phyloP scores from a whole-genome alignment of 2,113 vertebrate genomes.

The Chloropsis hardwickii region DNA sequence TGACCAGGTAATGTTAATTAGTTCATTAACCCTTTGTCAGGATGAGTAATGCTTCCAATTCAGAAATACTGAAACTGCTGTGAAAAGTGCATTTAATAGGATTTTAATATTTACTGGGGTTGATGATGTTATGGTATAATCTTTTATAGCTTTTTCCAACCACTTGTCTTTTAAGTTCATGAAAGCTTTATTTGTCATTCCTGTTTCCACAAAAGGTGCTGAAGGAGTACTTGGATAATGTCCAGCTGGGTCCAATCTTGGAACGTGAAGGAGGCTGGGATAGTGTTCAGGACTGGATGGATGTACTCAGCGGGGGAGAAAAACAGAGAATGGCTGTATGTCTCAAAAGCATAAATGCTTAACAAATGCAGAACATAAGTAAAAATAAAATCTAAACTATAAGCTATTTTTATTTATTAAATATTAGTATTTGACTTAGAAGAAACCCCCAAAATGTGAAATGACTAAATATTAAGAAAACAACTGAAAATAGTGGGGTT shows the following conservation, averaged over 20 bases:
- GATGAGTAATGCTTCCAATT: not conserved
- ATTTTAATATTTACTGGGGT: not conserved
- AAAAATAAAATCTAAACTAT: not conserved
- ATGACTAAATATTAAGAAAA: not conserved
- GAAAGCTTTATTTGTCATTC: not conserved
- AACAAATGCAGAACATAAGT: not conserved
- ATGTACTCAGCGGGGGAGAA: constrained; percentile 97
- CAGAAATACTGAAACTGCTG: not conserved
- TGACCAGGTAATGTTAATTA: constrained; percentile 79
- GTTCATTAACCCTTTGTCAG: not conserved
- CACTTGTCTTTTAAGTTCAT: not conserved
- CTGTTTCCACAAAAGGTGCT: constrained; percentile 81
- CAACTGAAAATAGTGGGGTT: not conserved
- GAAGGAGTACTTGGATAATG: constrained; percentile 95
- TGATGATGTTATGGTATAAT: not conserved
- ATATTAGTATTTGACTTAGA: not conserved
- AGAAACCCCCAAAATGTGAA: not conserved
- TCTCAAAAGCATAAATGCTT: not conserved
- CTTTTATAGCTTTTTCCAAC: not conserved
- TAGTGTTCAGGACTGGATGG: constrained; percentile 96
- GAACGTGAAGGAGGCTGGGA: constrained; percentile 94
- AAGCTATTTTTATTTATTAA: not conserved
- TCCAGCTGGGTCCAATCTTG: constrained; percentile 92
- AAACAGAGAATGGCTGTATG: constrained; percentile 98
- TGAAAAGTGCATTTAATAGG: not conserved